Evolutionary conservation across 1,140 invertebrate species (phyloP).

Genomic region (Drosophila arawakana): DNA sequence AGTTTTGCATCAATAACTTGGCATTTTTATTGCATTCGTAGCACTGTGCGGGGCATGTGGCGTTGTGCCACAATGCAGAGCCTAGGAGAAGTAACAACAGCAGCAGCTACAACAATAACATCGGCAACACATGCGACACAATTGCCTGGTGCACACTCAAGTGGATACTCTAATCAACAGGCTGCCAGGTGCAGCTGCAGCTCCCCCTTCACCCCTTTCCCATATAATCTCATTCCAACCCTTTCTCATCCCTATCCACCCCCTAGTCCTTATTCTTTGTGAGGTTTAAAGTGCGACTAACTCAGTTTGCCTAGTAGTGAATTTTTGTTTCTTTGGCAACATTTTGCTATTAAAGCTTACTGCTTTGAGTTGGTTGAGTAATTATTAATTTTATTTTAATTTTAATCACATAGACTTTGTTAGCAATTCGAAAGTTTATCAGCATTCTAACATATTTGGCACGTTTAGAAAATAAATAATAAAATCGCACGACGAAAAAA

Average conservation of each 20-base stretch:
- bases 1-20: constrained; percentile 67
- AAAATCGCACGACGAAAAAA: too few species aligned
- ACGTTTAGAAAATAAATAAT: too few species aligned
- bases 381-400: too few species aligned
- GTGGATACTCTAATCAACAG: constrained; percentile 39
- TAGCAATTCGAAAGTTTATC: too few species aligned
- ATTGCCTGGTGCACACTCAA: constrained; percentile 1
- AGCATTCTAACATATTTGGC: too few species aligned
- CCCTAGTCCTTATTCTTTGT: not conserved
- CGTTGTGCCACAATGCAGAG: not conserved
- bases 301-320: not conserved
- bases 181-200: constrained; percentile 18
- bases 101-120: too few species aligned
- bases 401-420: too few species aligned
- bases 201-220: not conserved
- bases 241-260: not conserved
- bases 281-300: not conserved
- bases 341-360: not conserved
- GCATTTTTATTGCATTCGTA: constrained; percentile 50
- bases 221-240: not conserved
- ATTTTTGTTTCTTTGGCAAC: not conserved
- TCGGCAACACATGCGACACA: not conserved
- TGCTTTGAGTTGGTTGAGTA: too few species aligned
- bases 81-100: not conserved
- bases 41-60: not conserved